Percentiles rank a stretch among this genome's conserved stretches.
phyloP scores from a whole-genome alignment of 2,113 vertebrate genomes.

The Dasyurus viverrinus region DNA sequence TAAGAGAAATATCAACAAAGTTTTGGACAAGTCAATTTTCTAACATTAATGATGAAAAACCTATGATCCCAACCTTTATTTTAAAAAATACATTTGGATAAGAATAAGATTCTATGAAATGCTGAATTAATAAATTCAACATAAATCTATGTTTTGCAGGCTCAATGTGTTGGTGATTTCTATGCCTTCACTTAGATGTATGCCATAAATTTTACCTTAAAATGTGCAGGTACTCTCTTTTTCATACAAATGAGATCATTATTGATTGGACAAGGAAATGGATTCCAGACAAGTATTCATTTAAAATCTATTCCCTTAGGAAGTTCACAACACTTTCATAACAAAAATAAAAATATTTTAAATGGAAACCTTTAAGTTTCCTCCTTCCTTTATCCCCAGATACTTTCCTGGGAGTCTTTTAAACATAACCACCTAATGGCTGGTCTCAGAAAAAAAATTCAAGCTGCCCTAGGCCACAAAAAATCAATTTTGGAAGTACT shows the following conservation, averaged over 20 bases:
- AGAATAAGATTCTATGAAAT: conserved; percentile 68
- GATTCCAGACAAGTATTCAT: conserved; percentile 63
- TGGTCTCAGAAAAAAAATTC: conserved; percentile 41
- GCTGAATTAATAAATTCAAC: conserved; percentile 69
- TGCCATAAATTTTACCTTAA: conserved; percentile 73
- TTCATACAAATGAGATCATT: conserved; percentile 73
- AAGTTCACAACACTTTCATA: conserved; percentile 66
- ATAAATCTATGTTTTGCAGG: conserved; percentile 71
- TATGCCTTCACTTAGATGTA: conserved; percentile 47
- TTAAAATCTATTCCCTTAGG: conserved; percentile 66
- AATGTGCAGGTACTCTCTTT: conserved; percentile 66
- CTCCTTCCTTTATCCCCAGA: conserved; percentile 28
- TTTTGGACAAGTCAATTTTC: conserved; percentile 74
- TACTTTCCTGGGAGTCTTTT: conserved; percentile 60
- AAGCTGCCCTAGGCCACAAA: conserved; percentile 64
- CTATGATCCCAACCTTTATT: conserved; percentile 74
- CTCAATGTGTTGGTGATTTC: conserved; percentile 63
- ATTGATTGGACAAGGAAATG: conserved; percentile 71
- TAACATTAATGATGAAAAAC: conserved; percentile 76
- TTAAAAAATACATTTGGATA: conserved; percentile 71
- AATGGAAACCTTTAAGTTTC: conserved; percentile 54
- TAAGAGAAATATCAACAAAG: conserved; percentile 75
- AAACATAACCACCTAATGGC: conserved; percentile 56
- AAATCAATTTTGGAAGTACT: conserved; percentile 72
- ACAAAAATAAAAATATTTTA: conserved; percentile 74